phyloP scores from a whole-genome alignment of 2,113 vertebrate species.

The Bos indicus region DNA sequence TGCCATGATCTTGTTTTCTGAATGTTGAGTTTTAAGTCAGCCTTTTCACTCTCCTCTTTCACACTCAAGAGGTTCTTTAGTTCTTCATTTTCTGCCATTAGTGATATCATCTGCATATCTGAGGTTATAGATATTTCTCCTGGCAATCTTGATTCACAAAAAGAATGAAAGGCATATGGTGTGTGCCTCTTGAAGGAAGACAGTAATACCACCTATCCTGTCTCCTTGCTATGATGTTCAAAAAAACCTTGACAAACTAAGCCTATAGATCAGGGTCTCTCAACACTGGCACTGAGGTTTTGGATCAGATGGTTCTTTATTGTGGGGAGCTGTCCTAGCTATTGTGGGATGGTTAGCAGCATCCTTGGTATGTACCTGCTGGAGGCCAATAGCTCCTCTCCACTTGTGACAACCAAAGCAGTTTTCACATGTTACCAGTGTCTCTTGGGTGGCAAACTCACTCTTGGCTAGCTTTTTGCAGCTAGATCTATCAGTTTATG shows the following conservation, averaged over 20 bases:
- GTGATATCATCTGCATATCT: not conserved
- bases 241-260: not conserved
- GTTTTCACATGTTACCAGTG: not conserved
- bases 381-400: not conserved
- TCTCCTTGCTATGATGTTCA: not conserved
- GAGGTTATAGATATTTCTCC: not conserved
- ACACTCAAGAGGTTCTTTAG: not conserved
- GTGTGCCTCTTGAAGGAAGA: not conserved
- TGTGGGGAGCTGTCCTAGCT: not conserved
- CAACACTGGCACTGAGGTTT: not conserved
- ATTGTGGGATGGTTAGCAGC: not conserved
- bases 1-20: not conserved
- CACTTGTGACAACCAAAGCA: not conserved
- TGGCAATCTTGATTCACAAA: not conserved
- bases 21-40: not conserved
- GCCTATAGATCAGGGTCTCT: not conserved
- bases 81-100: not conserved
- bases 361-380: not conserved
- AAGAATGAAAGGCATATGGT: not conserved
- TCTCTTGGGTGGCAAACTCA: not conserved
- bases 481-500: not conserved
- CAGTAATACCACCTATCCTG: not conserved
- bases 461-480: not conserved
- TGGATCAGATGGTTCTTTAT: not conserved
- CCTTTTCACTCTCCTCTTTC: not conserved